These are phyloP conservation scores for Panagrolaimus sp. DNA, from an alignment of 1,140 invertebrate genomes.

Conservation along the genomic window DNA sequence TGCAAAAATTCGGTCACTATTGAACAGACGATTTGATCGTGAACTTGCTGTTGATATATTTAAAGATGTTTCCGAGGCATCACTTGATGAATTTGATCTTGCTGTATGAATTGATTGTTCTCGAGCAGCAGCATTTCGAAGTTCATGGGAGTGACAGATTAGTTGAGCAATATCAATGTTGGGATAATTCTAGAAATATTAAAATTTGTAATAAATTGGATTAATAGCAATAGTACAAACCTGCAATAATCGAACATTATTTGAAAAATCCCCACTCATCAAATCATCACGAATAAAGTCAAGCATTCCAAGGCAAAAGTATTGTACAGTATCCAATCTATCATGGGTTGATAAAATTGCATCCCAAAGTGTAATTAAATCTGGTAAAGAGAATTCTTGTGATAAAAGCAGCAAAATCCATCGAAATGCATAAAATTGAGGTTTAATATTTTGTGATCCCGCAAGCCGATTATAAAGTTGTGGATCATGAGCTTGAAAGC, in stretches of 20 bases:
- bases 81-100: slow-evolving; percentile 7
- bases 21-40: slow-evolving; percentile 10
- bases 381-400: slow-evolving; percentile 77
- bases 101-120: background rate
- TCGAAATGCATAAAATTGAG: slow-evolving; percentile 92
- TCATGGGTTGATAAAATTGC: slow-evolving; percentile 40
- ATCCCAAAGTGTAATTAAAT: slow-evolving; percentile 53
- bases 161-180: too few relatives aligned
- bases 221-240: background rate
- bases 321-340: slow-evolving; percentile 44
- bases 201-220: background rate
- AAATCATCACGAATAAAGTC: slow-evolving; percentile 34
- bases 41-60: background rate
- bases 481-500: slow-evolving; percentile 64
- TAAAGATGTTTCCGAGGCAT: background rate
- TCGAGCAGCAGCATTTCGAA: too few relatives aligned
- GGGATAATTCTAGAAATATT: too few relatives aligned
- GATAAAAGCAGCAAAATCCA: slow-evolving; percentile 93
- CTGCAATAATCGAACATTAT: slow-evolving; percentile 46
- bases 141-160: too few relatives aligned
- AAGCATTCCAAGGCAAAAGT: slow-evolving; percentile 49
- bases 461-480: slow-evolving; percentile 72
- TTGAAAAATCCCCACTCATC: slow-evolving; percentile 42
- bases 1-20: slow-evolving; percentile 23
- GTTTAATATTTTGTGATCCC: slow-evolving; percentile 74